These are phyloP conservation scores for Caenorhabditis wallacei DNA, from an alignment of 2,888 invertebrate species.

Conservation along the genomic window DNA sequence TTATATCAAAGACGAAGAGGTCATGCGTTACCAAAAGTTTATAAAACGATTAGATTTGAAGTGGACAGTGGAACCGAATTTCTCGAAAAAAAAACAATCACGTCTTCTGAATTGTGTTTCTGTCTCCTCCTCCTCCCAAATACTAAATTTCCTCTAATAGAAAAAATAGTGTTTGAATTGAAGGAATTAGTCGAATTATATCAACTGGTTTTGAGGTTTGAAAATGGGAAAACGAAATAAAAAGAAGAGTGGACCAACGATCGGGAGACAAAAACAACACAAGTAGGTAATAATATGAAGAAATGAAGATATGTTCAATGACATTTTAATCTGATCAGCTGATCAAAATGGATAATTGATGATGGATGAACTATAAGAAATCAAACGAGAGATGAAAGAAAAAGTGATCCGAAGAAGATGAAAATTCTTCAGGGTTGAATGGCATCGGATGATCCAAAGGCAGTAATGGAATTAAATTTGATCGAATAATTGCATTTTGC, in stretches of 20 bases:
- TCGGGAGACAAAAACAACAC: slow-evolving; percentile 17
- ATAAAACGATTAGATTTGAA: slow-evolving; percentile 42
- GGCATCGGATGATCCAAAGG: too few species aligned
- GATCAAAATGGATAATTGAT: neutral
- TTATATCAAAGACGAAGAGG: slow-evolving; percentile 30
- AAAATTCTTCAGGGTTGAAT: neutral
- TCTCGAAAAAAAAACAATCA: slow-evolving; percentile 34
- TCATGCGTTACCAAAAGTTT: slow-evolving; percentile 28
- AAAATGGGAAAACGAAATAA: slow-evolving; percentile 6
- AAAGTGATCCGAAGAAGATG: too few species aligned
- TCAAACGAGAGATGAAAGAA: neutral
- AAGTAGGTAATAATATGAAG: slow-evolving; percentile 17
- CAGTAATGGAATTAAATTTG: too few species aligned
- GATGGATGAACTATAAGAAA: neutral
- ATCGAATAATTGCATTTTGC: too few species aligned
- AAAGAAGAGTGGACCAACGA: slow-evolving; percentile 34
- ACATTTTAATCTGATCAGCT: slow-evolving; percentile 25
- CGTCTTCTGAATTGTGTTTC: slow-evolving; percentile 30
- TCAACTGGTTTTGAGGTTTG: slow-evolving; percentile 53
- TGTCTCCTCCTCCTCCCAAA: slow-evolving; percentile 9
- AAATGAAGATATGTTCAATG: slow-evolving; percentile 28
- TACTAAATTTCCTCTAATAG: slow-evolving; percentile 14
- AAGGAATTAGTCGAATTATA: slow-evolving; percentile 50
- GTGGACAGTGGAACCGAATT: slow-evolving; percentile 44
- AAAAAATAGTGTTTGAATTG: slow-evolving; percentile 16